Evolutionary conservation across 2,888 invertebrate species (phyloP), one percentile per base, ranked within the genome.

Genomic region (Teinopalpus imperialis): DNA sequence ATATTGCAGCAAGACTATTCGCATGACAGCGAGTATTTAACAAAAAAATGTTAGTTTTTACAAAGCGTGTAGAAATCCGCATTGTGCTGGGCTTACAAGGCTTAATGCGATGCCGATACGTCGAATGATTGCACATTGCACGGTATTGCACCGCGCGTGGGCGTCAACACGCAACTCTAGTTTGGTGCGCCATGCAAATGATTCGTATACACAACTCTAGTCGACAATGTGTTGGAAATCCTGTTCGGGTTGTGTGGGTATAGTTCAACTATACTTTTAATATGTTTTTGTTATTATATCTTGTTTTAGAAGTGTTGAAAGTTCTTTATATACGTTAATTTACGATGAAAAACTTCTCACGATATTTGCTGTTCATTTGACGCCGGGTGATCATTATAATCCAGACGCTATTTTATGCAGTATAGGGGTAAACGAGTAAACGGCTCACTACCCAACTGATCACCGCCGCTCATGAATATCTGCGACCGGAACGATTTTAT

Each of bases 161-260:
- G 85, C 81, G 85, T 65, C 66, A 57, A 81, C 85, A 85, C 83
- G 83, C 85, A 79, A 80, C 63, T 68, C 71, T 72, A 71, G 70
- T 69, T 63, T 63, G 27, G 72, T 56, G 67, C 62, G 60, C 69
- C 73, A 83, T 81, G 82, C 83, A 78, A 83, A 83, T 82, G 74
- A 74, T 74, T 69, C 66, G 66, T 64, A 71, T 70, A 74, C 69
- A 70, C 65, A 69, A 60, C 69, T 65, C 66, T 66, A 70, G 59
- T 64, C 66, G 79, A 78, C 75, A 79, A 70, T 76, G 74, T 70
- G 74, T 74, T 77, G 63, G 74, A 76, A 76, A 77, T 80, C 75
- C 79, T 77, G 80, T 77, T 78, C 78, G 83, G 78, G 80, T 79
- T 82, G 82, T 82, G 83, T 83, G 77, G 80, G 81, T 74, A 81